A percentile compares a stretch with the other conserved stretches of the same genome.
Evolutionary conservation across 2,888 invertebrate genomes (phyloP).

Genomic region (Hofmannophila pseudospretella): DNA sequence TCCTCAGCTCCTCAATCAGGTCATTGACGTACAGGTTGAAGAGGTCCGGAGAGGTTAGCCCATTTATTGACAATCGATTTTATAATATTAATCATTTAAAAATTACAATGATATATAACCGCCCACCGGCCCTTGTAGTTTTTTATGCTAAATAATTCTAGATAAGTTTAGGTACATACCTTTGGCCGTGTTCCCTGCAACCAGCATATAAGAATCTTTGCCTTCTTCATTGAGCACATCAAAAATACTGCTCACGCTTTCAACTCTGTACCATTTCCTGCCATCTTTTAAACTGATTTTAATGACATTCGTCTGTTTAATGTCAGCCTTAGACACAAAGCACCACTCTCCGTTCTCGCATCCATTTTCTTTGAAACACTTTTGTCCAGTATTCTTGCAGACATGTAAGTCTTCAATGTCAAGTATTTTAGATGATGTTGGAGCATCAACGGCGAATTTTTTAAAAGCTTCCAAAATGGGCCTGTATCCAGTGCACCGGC

Average conservation of each 20-base stretch:
- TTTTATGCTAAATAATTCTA: too few species aligned
- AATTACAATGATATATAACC: too few species aligned
- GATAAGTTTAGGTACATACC: too few species aligned
- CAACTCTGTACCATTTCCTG: slow-evolving; percentile 73
- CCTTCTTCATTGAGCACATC: slow-evolving; percentile 49
- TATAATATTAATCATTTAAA: too few species aligned
- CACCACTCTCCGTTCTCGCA: slow-evolving; percentile 36
- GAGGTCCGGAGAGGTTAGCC: too few species aligned
- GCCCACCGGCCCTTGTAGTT: too few species aligned
- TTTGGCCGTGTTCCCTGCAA: slow-evolving; percentile 85
- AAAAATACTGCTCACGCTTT: slow-evolving; percentile 69
- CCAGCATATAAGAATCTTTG: slow-evolving; percentile 74
- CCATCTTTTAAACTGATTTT: slow-evolving; percentile 46
- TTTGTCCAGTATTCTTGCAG: slow-evolving; percentile 29
- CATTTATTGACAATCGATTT: too few species aligned
- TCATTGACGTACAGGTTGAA: too few species aligned
- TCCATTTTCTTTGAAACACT: slow-evolving; percentile 16
- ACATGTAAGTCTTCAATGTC: slow-evolving; percentile 51
- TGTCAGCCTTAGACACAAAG: slow-evolving; percentile 33
- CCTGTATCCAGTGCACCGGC: slow-evolving; percentile 84
- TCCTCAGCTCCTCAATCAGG: too few species aligned
- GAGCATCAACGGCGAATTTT: slow-evolving; percentile 71
- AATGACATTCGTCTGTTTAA: slow-evolving; percentile 22
- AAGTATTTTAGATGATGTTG: slow-evolving; percentile 21
- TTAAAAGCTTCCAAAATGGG: slow-evolving; percentile 82